These are phyloP conservation scores for Caenorhabditis wallacei DNA, from an alignment of 2,888 invertebrate species.

Conservation along the genomic window DNA sequence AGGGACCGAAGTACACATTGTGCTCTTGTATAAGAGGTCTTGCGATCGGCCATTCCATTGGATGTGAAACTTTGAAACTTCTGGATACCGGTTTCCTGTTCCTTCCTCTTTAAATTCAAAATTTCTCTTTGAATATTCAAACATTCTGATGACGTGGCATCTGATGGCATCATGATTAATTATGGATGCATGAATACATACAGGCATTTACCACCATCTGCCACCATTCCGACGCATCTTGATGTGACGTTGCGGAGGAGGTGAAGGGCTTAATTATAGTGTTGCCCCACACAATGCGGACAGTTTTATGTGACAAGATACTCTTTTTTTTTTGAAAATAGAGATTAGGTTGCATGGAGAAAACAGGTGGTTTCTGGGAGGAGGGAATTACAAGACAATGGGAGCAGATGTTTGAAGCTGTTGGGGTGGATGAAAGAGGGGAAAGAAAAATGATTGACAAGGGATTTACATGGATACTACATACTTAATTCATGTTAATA, in stretches of 20 bases:
- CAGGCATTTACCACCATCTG: slow-evolving; percentile 33
- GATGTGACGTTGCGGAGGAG: slow-evolving; percentile 29
- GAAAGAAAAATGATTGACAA: slow-evolving; percentile 22
- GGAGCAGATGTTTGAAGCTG: slow-evolving; percentile 26
- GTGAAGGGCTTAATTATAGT: slow-evolving; percentile 42
- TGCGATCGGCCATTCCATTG: background rate
- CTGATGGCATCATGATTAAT: slow-evolving; percentile 17
- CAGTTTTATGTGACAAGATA: slow-evolving; percentile 45
- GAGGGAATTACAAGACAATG: background rate
- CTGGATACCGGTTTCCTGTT: background rate
- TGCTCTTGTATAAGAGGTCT: background rate
- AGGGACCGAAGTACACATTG: background rate
- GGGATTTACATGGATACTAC: background rate
- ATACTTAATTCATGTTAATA: background rate
- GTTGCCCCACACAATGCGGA: slow-evolving; percentile 16
- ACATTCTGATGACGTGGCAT: slow-evolving; percentile 28
- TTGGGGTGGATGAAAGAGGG: background rate
- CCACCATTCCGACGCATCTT: slow-evolving; percentile 34
- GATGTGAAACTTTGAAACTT: too few species aligned
- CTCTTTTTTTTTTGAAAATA: slow-evolving; percentile 26
- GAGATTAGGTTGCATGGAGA: slow-evolving; percentile 27
- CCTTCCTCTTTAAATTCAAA: background rate
- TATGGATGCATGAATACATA: slow-evolving; percentile 27
- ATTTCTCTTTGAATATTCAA: slow-evolving; percentile 10
- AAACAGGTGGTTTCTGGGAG: slow-evolving; percentile 22